A percentile compares a stretch with the other conserved stretches of the same genome.
Conservation (phyloP, 2,797 vertebrate genomes). For the Xenops minutus region DNA sequence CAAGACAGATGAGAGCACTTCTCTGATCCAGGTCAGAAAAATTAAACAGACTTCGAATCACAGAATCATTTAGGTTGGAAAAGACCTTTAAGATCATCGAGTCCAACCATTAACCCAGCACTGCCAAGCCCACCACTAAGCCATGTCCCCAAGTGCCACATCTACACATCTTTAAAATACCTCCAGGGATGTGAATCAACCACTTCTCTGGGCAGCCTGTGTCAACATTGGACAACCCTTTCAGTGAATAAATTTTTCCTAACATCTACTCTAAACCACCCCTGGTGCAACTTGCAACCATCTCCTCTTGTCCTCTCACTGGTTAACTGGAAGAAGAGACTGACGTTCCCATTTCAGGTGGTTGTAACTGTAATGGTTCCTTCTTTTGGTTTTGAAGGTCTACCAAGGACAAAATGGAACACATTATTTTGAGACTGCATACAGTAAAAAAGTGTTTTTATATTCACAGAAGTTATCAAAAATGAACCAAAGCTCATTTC, state of each 20-base stretch:
- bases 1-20: background rate
- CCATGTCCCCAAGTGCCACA: background rate
- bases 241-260: background rate
- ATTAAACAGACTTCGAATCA: background rate
- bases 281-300: background rate
- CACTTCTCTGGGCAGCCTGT: background rate
- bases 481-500: background rate
- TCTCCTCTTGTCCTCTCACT: background rate
- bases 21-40: background rate
- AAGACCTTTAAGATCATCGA: background rate
- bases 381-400: background rate
- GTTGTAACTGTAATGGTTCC: background rate
- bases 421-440: background rate
- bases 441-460: background rate
- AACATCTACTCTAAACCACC: background rate
- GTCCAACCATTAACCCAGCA: background rate
- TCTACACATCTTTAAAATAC: background rate
- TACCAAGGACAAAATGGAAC: background rate
- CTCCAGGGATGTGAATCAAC: background rate
- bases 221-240: background rate
- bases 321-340: fast-evolving
- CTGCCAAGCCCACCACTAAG: background rate
- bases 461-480: background rate
- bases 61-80: background rate
- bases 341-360: background rate